Evolutionary conservation across 2,113 vertebrate genomes (phyloP).

Genomic region (Hassar affinis): DNA sequence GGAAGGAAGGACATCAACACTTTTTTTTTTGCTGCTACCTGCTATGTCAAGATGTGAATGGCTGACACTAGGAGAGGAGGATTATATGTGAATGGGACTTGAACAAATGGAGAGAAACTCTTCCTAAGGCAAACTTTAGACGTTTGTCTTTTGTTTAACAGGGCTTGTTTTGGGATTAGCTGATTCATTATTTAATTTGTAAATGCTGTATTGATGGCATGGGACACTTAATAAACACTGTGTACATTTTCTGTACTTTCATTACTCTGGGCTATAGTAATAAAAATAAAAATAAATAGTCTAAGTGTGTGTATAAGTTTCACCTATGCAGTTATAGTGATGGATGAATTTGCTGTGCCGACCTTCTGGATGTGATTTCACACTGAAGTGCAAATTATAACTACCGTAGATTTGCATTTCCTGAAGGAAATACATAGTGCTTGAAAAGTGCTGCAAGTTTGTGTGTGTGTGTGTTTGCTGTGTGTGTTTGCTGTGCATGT

Average conservation of each 20-base stretch:
- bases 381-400: background rate
- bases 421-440: too few species aligned
- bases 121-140: background rate
- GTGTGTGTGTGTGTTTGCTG: too few species aligned
- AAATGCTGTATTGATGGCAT: slow-evolving; percentile 35
- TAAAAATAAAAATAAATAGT: background rate
- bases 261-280: background rate
- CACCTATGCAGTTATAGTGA: background rate
- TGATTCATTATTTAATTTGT: slow-evolving; percentile 48
- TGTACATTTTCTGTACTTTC: background rate
- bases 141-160: background rate
- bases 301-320: background rate
- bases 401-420: too few species aligned
- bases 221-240: slow-evolving; percentile 36
- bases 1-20: background rate
- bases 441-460: too few species aligned
- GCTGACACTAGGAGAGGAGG: background rate
- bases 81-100: background rate
- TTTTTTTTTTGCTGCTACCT: slow-evolving; percentile 27
- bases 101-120: background rate
- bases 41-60: background rate
- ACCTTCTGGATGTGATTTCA: background rate
- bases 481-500: too few species aligned
- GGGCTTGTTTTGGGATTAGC: background rate
- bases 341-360: background rate